Conservation (phyloP, 2,797 vertebrate species). For the Coregonus suidteri region DNA sequence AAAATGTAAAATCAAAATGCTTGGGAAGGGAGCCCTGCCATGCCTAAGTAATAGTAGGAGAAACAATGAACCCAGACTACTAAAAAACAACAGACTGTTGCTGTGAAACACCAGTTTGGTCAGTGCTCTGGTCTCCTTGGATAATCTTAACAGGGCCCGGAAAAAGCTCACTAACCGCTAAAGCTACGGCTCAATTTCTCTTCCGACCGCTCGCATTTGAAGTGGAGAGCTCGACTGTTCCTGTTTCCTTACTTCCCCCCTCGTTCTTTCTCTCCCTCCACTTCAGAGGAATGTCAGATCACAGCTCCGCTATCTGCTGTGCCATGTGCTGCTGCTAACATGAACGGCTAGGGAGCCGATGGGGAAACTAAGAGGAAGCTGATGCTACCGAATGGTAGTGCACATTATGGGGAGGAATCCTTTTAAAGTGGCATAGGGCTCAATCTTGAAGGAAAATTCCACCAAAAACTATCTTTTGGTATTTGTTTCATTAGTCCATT, state of each 20-base stretch:
- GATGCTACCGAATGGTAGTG: not conserved
- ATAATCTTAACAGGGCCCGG: too few species aligned
- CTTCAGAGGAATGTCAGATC: not conserved
- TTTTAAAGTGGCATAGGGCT: not conserved
- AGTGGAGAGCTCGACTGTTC: not conserved
- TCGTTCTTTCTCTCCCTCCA: not conserved
- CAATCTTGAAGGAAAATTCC: not conserved
- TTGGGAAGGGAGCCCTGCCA: too few species aligned
- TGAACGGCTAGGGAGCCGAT: not conserved
- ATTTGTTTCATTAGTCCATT: too few species aligned
- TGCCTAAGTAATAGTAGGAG: not conserved
- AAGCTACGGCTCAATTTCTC: too few species aligned
- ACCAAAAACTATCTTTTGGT: too few species aligned
- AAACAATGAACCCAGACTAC: not conserved
- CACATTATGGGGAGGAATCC: not conserved
- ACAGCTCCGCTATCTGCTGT: slow-evolving; percentile 1
- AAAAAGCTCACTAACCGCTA: too few species aligned
- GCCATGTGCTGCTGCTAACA: not conserved
- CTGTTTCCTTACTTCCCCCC: not conserved
- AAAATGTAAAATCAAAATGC: not conserved
- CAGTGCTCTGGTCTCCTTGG: too few species aligned
- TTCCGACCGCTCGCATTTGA: too few species aligned
- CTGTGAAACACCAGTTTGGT: too few species aligned
- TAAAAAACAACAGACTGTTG: too few species aligned
- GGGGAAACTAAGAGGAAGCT: not conserved